phyloP scores from a whole-genome alignment of 2,888 invertebrate genomes.

The Yponomeuta cagnagella region DNA sequence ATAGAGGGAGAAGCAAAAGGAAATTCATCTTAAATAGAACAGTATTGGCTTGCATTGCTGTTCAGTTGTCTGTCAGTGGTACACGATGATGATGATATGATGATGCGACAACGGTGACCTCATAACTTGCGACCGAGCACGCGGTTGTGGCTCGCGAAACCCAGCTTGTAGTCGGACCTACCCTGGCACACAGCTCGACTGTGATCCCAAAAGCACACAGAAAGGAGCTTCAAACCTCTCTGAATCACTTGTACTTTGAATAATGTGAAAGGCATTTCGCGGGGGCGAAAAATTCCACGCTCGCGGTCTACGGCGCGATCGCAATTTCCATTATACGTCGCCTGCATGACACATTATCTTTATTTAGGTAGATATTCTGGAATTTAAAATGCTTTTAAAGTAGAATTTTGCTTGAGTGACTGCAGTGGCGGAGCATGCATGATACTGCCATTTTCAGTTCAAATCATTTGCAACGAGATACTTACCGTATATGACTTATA shows the following conservation, averaged over 20 bases:
- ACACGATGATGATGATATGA: too few relatives aligned
- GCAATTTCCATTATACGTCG: not conserved
- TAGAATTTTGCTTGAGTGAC: not conserved
- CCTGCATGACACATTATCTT: not conserved
- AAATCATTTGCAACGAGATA: too few relatives aligned
- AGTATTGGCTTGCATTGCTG: too few relatives aligned
- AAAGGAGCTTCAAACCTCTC: not conserved
- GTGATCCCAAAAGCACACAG: not conserved
- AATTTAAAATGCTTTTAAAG: not conserved
- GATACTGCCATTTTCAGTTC: not conserved
- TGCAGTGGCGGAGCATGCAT: not conserved
- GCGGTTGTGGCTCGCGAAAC: too few relatives aligned
- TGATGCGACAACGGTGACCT: too few relatives aligned
- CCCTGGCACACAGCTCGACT: not conserved
- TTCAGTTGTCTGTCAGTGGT: too few relatives aligned
- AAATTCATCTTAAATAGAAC: too few relatives aligned
- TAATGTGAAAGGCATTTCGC: not conserved
- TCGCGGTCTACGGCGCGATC: not conserved
- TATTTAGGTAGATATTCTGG: not conserved
- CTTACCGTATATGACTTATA: too few relatives aligned
- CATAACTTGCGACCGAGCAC: too few relatives aligned
- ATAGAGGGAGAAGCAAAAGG: too few relatives aligned
- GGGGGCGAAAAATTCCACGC: not conserved
- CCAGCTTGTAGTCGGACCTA: not conserved
- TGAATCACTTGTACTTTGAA: conserved; percentile 3